Base-by-base conservation (phyloP, 2,888 invertebrate species). In the Pristionchus japonicus region DNA sequence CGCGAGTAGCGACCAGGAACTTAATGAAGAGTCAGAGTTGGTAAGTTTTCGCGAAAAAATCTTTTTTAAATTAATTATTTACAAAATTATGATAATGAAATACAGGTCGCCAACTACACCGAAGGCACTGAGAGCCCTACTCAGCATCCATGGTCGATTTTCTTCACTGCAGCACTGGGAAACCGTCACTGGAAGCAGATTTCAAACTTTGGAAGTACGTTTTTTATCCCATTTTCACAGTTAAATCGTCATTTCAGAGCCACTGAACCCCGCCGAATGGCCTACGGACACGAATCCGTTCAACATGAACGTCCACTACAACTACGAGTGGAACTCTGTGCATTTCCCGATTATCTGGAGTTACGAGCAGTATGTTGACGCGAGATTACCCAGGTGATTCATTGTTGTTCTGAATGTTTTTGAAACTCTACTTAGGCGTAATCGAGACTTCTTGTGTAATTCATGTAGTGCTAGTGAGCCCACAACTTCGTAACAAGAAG, bases 251-350 rank as follows among this genome's bases (percentile, higher is more conserved):
- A n/a, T 77, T 77, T 9, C 77, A 77, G 87, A 20, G 27, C 37
- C 52, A n/a, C 4, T n/a, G 9, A 34, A 87, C 80, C 37, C 7
- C 17, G 17, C 6, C 20, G 61, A 77, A 31, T 87, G 87, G 87
- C 87, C 87, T 15, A 1, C 37, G 11, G 87, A 87, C 17, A 87
- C 87, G 52, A 40, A 74, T 15, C 23, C 80, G 3, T 87, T 87
- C 87, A 87, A 80, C 27, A 13, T 57, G 40, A 87, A 87, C 27
- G 87, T 80, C 20, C 77, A 87, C 47, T 87, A 87, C 40, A 87
- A 87, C 27, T 87, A 80, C 47, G 87, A 87, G 23, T 37, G 57
- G 13, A 87, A 87, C 64, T 52, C 77, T 15, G 43, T 87, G 6
- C 52, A 80, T 3, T 87, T 87, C 80, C 87, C 87, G 1, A 37